Evolutionary conservation across 2,888 invertebrate genomes (phyloP), one percentile per base, ranked within the genome.

Genomic region (Clivina fossor): DNA sequence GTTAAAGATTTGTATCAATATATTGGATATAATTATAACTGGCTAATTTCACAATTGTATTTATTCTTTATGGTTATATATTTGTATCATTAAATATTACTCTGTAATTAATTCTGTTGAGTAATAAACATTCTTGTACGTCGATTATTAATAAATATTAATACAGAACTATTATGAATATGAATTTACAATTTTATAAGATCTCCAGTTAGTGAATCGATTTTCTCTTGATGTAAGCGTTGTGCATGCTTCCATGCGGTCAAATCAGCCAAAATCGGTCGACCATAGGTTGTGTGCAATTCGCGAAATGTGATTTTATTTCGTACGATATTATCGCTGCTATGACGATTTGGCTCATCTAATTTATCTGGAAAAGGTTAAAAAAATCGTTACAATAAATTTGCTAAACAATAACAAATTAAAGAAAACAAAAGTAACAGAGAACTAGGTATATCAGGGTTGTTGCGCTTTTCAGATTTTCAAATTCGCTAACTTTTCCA

Each of bases 221-320:
- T 43, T 62, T 70, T 69, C 65, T 74, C 67, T 63, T 72, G 20
- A 63, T 71, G 70, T 47, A 73, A 73, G 33, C 71, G 68, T 13
- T 79, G 69, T 22, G 71, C 74, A 28, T 84, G 82, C 61, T 83
- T 80, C 86, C 87, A 87, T 63, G 80, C 80, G 65, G 82, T 84
- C 37, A 84, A 77, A 72, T 88, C 86, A 0, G 77, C 76, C 19
- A 88, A 72, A 59, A 88, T 82, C 62, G 80, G 81, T 41, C 86
- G 77, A 0, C 88, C 87, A 67, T 83, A 85, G 1, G 80, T 76
- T 2, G 80, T 82, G 70, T 88, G 88, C 26, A 88, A 76, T 66
- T 88, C 88, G 32, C 84, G 76, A 70, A 88, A 88, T 0, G 82
- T 78, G 3, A 84, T 75, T 64, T 76, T 78, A 28, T 65, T 64